These are phyloP conservation scores for Aleiodes leptofemur DNA, from an alignment of 2,888 invertebrate species.

Conservation along the genomic window DNA sequence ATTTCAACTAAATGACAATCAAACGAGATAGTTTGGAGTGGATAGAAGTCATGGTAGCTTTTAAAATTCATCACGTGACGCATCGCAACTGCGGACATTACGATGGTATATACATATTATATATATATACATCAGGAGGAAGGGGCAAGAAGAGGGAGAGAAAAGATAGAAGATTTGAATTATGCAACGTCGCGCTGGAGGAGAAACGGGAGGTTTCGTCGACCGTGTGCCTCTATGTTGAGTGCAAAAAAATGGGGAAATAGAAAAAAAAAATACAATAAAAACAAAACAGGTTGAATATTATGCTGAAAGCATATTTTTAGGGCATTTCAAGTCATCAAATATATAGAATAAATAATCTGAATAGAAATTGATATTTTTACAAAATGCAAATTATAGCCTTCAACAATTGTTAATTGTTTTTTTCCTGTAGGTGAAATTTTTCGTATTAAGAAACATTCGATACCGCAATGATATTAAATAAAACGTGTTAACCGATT, in stretches of 20 bases:
- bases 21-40: not conserved
- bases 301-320: constrained; percentile 23
- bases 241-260: constrained; percentile 18
- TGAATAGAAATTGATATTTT: too few relatives aligned
- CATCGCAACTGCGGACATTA: constrained; percentile 47
- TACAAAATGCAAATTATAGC: too few relatives aligned
- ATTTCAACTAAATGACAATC: not conserved
- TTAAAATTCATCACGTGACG: constrained; percentile 56
- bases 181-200: constrained; percentile 55
- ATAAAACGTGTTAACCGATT: constrained; percentile 17
- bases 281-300: not conserved
- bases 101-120: constrained; percentile 34
- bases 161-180: constrained; percentile 51
- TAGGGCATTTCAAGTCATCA: not conserved
- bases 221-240: constrained; percentile 9
- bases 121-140: constrained; percentile 18
- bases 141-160: constrained; percentile 10
- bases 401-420: not conserved
- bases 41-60: constrained; percentile 26
- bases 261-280: constrained; percentile 4
- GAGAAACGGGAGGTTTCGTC: constrained; percentile 52
- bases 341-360: not conserved
- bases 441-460: constrained; percentile 7
- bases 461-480: constrained; percentile 6
- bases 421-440: too few relatives aligned